A percentile compares a stretch with the other conserved stretches of the same genome.
Evolutionary conservation across 2,797 vertebrate genomes (phyloP).

Genomic region (Bryconaethiops microstoma): DNA sequence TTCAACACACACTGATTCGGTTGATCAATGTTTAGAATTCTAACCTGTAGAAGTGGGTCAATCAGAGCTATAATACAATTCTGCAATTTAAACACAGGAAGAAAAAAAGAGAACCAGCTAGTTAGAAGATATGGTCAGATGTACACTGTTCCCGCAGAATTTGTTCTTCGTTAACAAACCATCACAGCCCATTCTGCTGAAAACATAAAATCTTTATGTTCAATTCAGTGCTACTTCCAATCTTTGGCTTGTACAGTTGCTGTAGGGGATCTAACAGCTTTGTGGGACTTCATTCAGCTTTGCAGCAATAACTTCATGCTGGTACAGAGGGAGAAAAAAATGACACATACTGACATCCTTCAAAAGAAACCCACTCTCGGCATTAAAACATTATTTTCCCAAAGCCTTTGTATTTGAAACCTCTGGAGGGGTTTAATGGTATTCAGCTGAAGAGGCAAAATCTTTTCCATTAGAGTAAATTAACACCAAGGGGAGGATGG

Average conservation of each 20-base stretch:
- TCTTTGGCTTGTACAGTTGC: neutral
- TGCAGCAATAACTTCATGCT: neutral
- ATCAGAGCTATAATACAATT: too few species aligned
- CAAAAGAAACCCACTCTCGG: slow-evolving; percentile 14
- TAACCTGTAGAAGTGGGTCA: too few species aligned
- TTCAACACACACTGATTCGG: too few species aligned
- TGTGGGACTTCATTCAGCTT: slow-evolving; percentile 2
- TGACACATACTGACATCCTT: slow-evolving; percentile 1
- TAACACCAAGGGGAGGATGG: slow-evolving; percentile 37
- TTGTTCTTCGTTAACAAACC: too few species aligned
- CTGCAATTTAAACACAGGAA: neutral
- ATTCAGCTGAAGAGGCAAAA: slow-evolving; percentile 53
- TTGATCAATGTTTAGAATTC: too few species aligned
- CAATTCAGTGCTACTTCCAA: neutral
- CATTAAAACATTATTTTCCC: slow-evolving; percentile 12
- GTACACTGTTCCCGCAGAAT: too few species aligned
- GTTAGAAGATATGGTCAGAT: neutral
- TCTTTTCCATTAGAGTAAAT: slow-evolving; percentile 56
- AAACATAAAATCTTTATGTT: too few species aligned
- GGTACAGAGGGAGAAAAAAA: neutral
- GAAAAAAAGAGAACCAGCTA: neutral
- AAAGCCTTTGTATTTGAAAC: slow-evolving; percentile 32
- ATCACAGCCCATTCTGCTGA: too few species aligned
- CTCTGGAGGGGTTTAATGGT: slow-evolving; percentile 30
- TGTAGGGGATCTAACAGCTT: neutral